Percentiles rank a stretch among this genome's conserved stretches.
Evolutionary conservation across 2,113 vertebrate species (phyloP).

Genomic region (Syngnathus scovelli): DNA sequence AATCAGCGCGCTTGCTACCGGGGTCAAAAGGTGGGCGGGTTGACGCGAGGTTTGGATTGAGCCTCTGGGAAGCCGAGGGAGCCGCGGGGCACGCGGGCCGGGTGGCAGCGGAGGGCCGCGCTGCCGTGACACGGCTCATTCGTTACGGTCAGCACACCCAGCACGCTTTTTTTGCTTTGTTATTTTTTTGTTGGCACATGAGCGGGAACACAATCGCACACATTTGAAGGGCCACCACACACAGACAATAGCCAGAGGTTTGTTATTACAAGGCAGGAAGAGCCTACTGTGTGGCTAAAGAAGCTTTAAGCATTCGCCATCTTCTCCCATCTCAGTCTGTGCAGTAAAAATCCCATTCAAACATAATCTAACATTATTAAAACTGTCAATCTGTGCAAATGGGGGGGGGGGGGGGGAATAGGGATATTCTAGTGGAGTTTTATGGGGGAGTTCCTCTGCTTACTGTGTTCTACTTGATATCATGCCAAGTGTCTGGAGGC

Average conservation of each 20-base stretch:
- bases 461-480: slow-evolving; percentile 37
- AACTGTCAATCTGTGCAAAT: slow-evolving; percentile 21
- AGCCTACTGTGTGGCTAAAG: slow-evolving; percentile 39
- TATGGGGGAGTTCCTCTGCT: slow-evolving; percentile 32
- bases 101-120: slow-evolving; percentile 33
- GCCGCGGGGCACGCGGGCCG: slow-evolving; percentile 37
- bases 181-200: slow-evolving; percentile 8
- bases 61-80: slow-evolving; percentile 53
- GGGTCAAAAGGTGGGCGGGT: slow-evolving; percentile 60
- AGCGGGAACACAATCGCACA: slow-evolving; percentile 13
- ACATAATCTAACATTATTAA: slow-evolving; percentile 9
- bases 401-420: slow-evolving; percentile 1
- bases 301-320: background rate
- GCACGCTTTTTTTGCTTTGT: slow-evolving; percentile 23
- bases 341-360: background rate
- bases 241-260: slow-evolving; percentile 47
- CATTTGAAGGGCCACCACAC: slow-evolving; percentile 31
- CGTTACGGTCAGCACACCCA: slow-evolving; percentile 43
- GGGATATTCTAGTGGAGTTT: slow-evolving; percentile 33
- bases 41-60: slow-evolving; percentile 61
- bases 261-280: slow-evolving; percentile 48
- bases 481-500: slow-evolving; percentile 38
- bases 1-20: slow-evolving; percentile 67
- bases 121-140: slow-evolving; percentile 36
- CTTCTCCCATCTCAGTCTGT: background rate